A percentile compares a stretch with the other conserved stretches of the same genome.
Evolutionary conservation across 2,888 invertebrate species (phyloP).

Genomic region (Euplagia quadripunctaria): DNA sequence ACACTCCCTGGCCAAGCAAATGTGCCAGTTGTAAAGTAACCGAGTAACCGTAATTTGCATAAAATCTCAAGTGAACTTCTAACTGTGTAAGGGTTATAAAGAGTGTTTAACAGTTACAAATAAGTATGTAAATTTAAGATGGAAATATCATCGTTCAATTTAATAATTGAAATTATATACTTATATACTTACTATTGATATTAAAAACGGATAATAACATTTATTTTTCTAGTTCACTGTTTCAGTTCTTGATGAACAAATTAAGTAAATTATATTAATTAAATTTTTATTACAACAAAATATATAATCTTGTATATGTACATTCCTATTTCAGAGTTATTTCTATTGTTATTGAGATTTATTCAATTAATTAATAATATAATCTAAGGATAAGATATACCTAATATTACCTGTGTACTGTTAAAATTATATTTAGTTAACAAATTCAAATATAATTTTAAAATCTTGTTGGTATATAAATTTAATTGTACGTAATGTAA

Average conservation of each 20-base stretch:
- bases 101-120: constrained; percentile 27
- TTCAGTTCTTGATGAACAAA: constrained; percentile 53
- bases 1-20: constrained; percentile 21
- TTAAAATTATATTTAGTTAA: constrained; percentile 25
- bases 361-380: constrained; percentile 43
- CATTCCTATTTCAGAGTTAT: constrained; percentile 62
- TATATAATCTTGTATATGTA: constrained; percentile 50
- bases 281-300: constrained; percentile 28
- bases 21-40: constrained; percentile 21
- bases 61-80: neutral
- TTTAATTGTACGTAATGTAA: constrained; percentile 10
- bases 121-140: constrained; percentile 30
- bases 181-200: constrained; percentile 37
- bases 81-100: neutral
- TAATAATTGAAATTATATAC: constrained; percentile 47
- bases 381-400: constrained; percentile 36
- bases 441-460: constrained; percentile 13
- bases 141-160: constrained; percentile 51
- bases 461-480: constrained; percentile 17
- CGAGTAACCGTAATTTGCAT: constrained; percentile 4
- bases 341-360: constrained; percentile 54
- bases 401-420: constrained; percentile 23
- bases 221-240: constrained; percentile 62
- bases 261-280: constrained; percentile 52
- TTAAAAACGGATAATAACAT: constrained; percentile 51